Base-by-base conservation (phyloP, 2,113 vertebrate genomes). In the Platycercus adscitus region DNA sequence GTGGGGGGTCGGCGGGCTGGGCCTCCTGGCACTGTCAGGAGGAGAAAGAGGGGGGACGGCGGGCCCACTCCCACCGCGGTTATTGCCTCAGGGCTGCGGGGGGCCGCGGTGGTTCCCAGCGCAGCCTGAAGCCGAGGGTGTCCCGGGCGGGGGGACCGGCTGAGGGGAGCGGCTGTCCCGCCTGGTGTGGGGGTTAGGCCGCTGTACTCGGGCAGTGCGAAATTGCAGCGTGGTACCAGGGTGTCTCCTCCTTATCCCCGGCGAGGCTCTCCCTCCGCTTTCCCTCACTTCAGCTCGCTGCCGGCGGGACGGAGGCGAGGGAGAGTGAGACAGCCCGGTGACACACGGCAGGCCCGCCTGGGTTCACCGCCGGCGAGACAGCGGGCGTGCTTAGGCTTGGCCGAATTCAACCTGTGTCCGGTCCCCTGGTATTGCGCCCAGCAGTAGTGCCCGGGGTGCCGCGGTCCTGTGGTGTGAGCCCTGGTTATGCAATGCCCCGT, bases 401-500 rank as follows among this genome's bases (percentile, higher is more conserved):
- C 41, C 2, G 18, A 28, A 41, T 46, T 17, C 10, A 13, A 1
- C 29, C 20, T 5, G 8, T 29, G 70, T 4, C 70, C n/a, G 0
- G 29, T 7, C 9, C 56, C 56, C 20, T n/a, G 33, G 56, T 58
- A 15, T 10, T 35, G 33, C 13, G 20, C 9, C 33, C 56, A 3
- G 72, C 68, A 5, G 72, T 81, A 28, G 68, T 24, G 70, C 43
- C 80, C 35, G 83, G 78, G 68, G 5, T 52, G 89, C 60, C n/a
- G 89, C 52, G 44, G 1, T 25, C 31, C 89, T 12, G 46, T 19
- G 69, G 28, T 10, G 50, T 10, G 50, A 33, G 93, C 53, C 71
- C 82, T 3, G 68, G 81, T 95, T 96, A 84, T 93, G 96, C 95
- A 96, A 95, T 68, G 94, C 64, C 58, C 80, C 0, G 10, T 12